A percentile compares a stretch with the other conserved stretches of the same genome.
Evolutionary conservation across 2,888 invertebrate species (phyloP).

Genomic region (Drosophila algonquin): DNA sequence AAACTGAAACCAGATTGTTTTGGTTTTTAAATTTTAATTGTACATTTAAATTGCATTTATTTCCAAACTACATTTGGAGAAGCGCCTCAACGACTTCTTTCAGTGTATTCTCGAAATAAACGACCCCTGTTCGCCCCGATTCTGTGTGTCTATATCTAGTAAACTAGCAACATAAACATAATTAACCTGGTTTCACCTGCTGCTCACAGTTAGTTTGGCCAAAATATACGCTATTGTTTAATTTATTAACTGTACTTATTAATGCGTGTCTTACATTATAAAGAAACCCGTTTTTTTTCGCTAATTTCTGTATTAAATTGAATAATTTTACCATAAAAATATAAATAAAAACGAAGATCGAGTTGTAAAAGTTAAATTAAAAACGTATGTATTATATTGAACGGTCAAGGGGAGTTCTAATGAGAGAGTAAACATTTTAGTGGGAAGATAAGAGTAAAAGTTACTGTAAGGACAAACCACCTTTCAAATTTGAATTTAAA

Average conservation of each 20-base stretch:
- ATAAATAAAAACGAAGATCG: constrained; percentile 58
- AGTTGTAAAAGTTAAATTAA: constrained; percentile 53
- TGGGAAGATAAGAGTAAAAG: too few relatives aligned
- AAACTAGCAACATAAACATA: constrained; percentile 19
- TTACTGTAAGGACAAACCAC: background rate
- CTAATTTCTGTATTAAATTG: constrained; percentile 64
- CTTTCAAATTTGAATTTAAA: background rate
- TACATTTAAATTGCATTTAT: constrained; percentile 71
- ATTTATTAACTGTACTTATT: constrained; percentile 83
- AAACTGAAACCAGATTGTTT: constrained; percentile 9
- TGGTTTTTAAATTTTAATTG: constrained; percentile 44
- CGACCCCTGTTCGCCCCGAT: constrained; percentile 1
- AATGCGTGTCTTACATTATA: constrained; percentile 57
- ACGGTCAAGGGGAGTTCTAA: too few relatives aligned
- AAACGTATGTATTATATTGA: background rate
- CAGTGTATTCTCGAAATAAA: constrained; percentile 75
- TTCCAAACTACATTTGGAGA: constrained; percentile 72
- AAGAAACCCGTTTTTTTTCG: constrained; percentile 29
- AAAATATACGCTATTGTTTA: constrained; percentile 66
- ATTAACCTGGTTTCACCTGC: constrained; percentile 29
- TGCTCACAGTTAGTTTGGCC: constrained; percentile 48
- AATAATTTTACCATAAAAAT: constrained; percentile 63
- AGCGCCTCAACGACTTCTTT: constrained; percentile 57
- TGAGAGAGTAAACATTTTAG: background rate
- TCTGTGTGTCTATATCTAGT: constrained; percentile 13